Evolutionary conservation across 2,888 invertebrate species (phyloP).

Genomic region (Tubulanus polymorphus): DNA sequence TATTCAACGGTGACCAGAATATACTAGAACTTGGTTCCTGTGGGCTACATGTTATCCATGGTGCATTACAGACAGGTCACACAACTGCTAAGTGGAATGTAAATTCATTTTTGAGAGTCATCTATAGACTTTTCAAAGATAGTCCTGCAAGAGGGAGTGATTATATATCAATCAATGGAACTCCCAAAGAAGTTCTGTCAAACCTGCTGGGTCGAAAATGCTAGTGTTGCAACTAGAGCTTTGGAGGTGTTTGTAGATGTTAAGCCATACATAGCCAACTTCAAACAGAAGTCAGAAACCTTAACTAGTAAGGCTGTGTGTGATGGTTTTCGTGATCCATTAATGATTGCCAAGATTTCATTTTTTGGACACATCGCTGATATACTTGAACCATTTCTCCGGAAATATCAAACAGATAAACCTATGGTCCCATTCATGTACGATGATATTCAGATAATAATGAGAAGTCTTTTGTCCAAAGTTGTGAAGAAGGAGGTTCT

Average conservation of each 20-base stretch:
- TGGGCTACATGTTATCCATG: background rate
- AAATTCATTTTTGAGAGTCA: background rate
- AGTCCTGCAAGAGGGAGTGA: conserved; percentile 6
- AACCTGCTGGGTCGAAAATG: conserved; percentile 11
- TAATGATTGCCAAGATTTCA: background rate
- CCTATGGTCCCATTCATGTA: conserved; percentile 3
- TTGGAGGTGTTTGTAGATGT: conserved; percentile 1
- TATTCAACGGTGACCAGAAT: background rate
- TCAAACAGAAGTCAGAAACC: background rate
- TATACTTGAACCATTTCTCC: background rate
- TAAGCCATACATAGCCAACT: background rate
- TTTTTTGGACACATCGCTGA: background rate
- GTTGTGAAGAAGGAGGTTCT: background rate
- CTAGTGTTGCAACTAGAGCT: conserved; percentile 2
- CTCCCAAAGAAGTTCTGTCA: conserved; percentile 6
- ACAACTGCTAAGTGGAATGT: too few species aligned
- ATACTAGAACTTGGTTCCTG: background rate
- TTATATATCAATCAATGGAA: background rate
- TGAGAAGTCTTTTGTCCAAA: background rate
- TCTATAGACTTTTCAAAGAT: conserved; percentile 9
- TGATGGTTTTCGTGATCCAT: background rate
- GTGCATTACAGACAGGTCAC: background rate
- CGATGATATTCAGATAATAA: background rate
- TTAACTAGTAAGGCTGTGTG: background rate
- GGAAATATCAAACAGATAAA: conserved; percentile 1